Conservation (phyloP, 2,888 invertebrate genomes). For the Noctuana brunneofusca region DNA sequence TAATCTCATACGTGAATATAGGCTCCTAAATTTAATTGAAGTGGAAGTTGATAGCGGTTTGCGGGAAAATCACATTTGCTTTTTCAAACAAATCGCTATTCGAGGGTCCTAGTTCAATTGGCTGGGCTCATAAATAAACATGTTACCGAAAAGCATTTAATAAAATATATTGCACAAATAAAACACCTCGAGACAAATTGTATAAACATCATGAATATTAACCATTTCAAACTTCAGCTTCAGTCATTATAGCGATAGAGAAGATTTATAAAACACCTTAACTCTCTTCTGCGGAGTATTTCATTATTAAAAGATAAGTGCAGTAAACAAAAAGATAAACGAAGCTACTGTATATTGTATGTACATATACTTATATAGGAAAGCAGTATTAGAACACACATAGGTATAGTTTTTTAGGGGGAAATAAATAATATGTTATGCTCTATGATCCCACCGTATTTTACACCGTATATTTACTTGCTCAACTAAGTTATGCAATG, state of each 20-base stretch:
- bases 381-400: too few relatives aligned
- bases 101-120: not conserved
- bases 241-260: slow-evolving; percentile 3
- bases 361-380: too few relatives aligned
- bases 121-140: not conserved
- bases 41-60: not conserved
- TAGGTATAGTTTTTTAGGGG: not conserved
- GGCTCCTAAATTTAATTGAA: not conserved
- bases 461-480: not conserved
- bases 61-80: not conserved
- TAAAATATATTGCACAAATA: slow-evolving; percentile 8
- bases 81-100: slow-evolving; percentile 1
- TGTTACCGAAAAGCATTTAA: not conserved
- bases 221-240: slow-evolving; percentile 5
- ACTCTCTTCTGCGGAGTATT: slow-evolving; percentile 2
- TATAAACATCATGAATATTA: slow-evolving; percentile 10
- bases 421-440: not conserved
- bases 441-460: not conserved
- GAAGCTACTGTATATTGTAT: too few relatives aligned
- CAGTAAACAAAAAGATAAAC: not conserved
- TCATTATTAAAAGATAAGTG: slow-evolving; percentile 1
- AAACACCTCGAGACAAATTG: slow-evolving; percentile 10
- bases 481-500: too few relatives aligned
- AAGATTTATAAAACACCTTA: slow-evolving; percentile 18
- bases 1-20: too few relatives aligned